Conservation (phyloP, 2,113 vertebrate genomes). For the Urocynchramus pylzowi region DNA sequence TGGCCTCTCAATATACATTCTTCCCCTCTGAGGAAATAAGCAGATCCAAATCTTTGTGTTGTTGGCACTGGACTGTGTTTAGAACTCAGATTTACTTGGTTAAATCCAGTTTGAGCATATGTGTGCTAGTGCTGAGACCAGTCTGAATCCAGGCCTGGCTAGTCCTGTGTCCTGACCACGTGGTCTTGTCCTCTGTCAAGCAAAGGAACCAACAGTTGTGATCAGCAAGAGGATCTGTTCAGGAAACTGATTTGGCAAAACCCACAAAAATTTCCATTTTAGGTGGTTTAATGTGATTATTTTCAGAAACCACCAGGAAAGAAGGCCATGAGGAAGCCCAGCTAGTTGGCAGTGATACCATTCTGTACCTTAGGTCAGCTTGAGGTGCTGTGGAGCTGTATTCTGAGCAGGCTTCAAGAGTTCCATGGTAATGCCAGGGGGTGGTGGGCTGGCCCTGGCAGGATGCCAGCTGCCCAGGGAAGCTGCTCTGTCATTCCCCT, state of each 20-base stretch:
- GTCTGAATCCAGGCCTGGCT: neutral
- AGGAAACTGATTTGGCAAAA: neutral
- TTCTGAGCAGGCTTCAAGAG: neutral
- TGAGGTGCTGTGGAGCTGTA: neutral
- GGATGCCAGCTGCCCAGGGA: neutral
- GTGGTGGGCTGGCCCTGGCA: neutral
- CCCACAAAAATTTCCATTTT: fast-evolving
- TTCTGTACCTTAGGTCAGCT: neutral
- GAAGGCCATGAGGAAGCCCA: neutral
- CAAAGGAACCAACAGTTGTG: neutral
- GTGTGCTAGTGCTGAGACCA: neutral
- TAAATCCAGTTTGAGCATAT: neutral
- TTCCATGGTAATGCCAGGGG: neutral
- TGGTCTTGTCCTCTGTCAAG: neutral
- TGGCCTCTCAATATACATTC: neutral
- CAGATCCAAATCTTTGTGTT: neutral
- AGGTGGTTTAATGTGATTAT: neutral
- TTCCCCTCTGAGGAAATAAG: neutral
- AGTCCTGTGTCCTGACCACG: neutral
- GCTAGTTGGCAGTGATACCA: neutral
- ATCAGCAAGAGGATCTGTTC: neutral
- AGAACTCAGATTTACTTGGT: neutral
- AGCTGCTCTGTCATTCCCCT: neutral
- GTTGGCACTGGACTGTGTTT: neutral
- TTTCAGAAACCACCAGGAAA: neutral